A percentile compares a stretch with the other conserved stretches of the same genome.
phyloP scores from a whole-genome alignment of 2,797 vertebrate species.

The Schizothorax lantsangensis region DNA sequence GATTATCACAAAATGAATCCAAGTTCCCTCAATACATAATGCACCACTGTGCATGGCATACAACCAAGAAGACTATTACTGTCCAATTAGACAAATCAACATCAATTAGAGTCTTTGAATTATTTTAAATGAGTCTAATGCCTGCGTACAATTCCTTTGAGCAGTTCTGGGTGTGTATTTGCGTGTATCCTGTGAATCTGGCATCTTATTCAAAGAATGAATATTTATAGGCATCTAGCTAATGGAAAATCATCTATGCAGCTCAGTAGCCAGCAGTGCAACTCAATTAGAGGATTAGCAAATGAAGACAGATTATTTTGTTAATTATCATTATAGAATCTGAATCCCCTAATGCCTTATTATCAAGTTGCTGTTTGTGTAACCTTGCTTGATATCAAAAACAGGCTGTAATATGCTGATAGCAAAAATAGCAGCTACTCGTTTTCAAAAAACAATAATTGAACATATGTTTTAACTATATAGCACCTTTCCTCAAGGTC shows the following conservation, averaged over 20 bases:
- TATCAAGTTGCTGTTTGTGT: slow-evolving; percentile 19
- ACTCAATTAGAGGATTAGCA: slow-evolving; percentile 45
- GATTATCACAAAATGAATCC: not conserved
- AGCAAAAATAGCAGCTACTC: not conserved
- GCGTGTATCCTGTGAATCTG: slow-evolving; percentile 23
- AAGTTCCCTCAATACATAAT: slow-evolving; percentile 19
- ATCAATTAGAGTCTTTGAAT: slow-evolving; percentile 45
- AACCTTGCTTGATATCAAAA: slow-evolving; percentile 25
- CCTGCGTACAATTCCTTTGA: slow-evolving; percentile 27
- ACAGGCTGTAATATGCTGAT: not conserved
- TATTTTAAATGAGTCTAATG: slow-evolving; percentile 25
- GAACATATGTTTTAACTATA: not conserved
- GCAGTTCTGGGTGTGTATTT: slow-evolving; percentile 26
- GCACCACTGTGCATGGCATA: slow-evolving; percentile 2
- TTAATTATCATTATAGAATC: slow-evolving; percentile 37
- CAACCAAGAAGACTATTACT: slow-evolving; percentile 49
- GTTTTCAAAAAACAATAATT: not conserved
- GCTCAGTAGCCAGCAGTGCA: slow-evolving; percentile 13
- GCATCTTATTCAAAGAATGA: slow-evolving; percentile 34
- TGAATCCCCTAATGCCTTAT: slow-evolving; percentile 42
- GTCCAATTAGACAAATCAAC: slow-evolving; percentile 49
- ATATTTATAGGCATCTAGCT: slow-evolving; percentile 39
- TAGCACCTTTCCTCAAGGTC: not conserved
- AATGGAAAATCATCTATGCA: slow-evolving; percentile 41
- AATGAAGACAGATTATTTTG: slow-evolving; percentile 37